A percentile compares a stretch with the other conserved stretches of the same genome.
These are phyloP conservation scores for Ennomos erosarius DNA, from an alignment of 2,888 invertebrate genomes.

Conservation along the genomic window DNA sequence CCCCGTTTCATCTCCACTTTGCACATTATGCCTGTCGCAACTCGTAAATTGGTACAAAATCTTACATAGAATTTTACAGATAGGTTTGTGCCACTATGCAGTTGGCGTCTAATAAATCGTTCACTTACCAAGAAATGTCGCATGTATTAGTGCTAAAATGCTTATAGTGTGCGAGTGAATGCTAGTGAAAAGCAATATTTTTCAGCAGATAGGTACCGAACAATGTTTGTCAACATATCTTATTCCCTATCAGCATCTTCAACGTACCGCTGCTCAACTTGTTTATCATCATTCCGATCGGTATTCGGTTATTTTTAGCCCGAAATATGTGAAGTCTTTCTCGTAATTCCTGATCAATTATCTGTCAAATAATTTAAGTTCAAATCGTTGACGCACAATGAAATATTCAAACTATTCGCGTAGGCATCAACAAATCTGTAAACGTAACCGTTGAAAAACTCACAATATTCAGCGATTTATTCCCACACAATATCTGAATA, in stretches of 20 bases:
- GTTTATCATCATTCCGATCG: constrained; percentile 18
- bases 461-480: constrained; percentile 26
- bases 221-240: constrained; percentile 23
- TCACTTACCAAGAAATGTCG: no score
- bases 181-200: neutral
- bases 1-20: no score
- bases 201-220: constrained; percentile 7
- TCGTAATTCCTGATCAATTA: constrained; percentile 18
- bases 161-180: no score
- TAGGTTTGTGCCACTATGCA: no score
- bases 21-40: no score
- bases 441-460: constrained; percentile 21
- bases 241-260: constrained; percentile 14
- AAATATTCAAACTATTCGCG: constrained; percentile 31
- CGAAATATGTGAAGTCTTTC: constrained; percentile 11
- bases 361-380: constrained; percentile 27
- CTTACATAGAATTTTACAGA: no score
- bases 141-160: no score
- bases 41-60: no score
- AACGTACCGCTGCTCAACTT: constrained; percentile 16
- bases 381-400: constrained; percentile 25
- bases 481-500: constrained; percentile 29
- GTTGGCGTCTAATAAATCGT: no score
- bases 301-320: constrained; percentile 14
- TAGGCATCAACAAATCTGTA: constrained; percentile 16